phyloP scores from a whole-genome alignment of 2,113 vertebrate genomes.

The Bombycilla garrulus region DNA sequence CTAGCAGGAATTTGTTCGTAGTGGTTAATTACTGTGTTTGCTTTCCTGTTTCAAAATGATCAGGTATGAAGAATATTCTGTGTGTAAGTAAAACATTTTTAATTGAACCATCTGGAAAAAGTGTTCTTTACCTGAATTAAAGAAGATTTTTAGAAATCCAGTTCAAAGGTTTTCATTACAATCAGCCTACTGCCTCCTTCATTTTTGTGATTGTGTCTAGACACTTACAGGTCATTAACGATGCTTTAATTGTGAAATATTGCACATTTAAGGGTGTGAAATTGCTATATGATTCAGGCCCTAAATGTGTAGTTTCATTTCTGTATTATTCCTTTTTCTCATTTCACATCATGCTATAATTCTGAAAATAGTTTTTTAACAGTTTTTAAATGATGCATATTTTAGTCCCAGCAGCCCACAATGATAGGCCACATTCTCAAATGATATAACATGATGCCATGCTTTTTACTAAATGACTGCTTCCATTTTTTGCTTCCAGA shows the following conservation, averaged over 20 bases:
- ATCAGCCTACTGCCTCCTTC: background rate
- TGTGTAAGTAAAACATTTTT: background rate
- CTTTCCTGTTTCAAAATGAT: background rate
- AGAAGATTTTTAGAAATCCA: background rate
- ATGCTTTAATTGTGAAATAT: background rate
- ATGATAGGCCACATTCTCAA: slow-evolving; percentile 70
- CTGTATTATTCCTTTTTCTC: background rate
- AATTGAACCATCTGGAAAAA: background rate
- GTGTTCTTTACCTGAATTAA: background rate
- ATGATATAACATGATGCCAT: slow-evolving; percentile 75
- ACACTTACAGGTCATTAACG: background rate
- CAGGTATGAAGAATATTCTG: background rate
- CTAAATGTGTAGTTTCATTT: slow-evolving; percentile 14
- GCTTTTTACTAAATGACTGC: slow-evolving; percentile 67
- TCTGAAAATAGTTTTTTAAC: slow-evolving; percentile 64
- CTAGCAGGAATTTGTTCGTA: background rate
- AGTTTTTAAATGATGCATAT: slow-evolving; percentile 67
- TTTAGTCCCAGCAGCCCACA: slow-evolving; percentile 60
- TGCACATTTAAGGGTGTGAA: background rate
- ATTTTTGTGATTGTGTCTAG: background rate
- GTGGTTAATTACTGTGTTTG: background rate
- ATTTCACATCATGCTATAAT: slow-evolving; percentile 8
- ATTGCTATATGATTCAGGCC: background rate
- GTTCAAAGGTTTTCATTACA: background rate
- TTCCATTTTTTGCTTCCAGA: slow-evolving; percentile 67